Conservation (phyloP, 2,113 vertebrate species). For the Herpailurus yagouaroundi region DNA sequence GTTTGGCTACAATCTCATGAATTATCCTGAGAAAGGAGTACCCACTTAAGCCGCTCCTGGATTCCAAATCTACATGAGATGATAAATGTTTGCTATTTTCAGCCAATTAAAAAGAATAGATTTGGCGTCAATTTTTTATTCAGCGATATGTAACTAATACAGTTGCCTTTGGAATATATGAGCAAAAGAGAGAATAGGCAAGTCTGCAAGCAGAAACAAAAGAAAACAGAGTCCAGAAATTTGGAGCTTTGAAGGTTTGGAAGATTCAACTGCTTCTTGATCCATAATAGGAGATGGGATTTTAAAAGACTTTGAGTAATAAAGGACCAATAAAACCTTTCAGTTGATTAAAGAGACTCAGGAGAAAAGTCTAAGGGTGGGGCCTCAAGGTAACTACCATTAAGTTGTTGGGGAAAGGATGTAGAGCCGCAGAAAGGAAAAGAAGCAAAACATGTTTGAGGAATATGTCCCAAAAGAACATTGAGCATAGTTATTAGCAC, state of each 20-base stretch:
- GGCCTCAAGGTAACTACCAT: background rate
- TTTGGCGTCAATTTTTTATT: background rate
- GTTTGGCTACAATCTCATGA: background rate
- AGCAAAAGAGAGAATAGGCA: background rate
- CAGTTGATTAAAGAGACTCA: constrained; percentile 34
- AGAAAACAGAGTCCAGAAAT: background rate
- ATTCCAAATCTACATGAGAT: background rate
- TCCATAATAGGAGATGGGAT: background rate
- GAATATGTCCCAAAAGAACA: background rate
- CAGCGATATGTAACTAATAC: background rate
- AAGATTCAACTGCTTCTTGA: constrained; percentile 7
- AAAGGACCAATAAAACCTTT: background rate
- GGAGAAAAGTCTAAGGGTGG: background rate
- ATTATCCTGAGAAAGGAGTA: background rate
- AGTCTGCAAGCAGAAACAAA: background rate
- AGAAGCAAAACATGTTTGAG: background rate
- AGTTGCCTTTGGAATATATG: background rate
- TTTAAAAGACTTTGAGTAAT: background rate
- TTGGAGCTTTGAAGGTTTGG: background rate
- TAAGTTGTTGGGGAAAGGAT: background rate
- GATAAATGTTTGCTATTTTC: background rate
- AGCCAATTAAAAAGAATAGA: background rate
- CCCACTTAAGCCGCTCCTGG: background rate
- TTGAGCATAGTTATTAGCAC: background rate
- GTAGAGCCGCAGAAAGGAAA: background rate